phyloP scores from a whole-genome alignment of 2,113 vertebrate genomes.

The Pimephales promelas region DNA sequence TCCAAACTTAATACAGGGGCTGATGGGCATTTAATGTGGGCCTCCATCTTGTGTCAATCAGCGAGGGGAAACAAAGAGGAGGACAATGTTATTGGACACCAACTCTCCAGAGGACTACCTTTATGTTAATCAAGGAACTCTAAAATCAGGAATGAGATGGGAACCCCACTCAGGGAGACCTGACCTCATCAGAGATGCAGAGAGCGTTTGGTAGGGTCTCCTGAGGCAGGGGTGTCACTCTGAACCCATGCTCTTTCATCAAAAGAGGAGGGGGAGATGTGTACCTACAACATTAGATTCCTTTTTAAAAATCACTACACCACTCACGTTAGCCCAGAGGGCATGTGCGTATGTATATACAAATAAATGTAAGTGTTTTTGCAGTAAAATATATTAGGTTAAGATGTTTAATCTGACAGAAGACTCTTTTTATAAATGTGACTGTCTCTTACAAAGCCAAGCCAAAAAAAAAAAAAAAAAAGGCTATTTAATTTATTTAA shows the following conservation, averaged over 20 bases:
- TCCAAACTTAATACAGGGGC: constrained; percentile 70
- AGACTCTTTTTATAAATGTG: neutral
- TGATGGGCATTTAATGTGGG: constrained; percentile 77
- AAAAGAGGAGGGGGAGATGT: constrained; percentile 39
- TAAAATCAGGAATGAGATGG: constrained; percentile 45
- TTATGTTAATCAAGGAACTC: constrained; percentile 70
- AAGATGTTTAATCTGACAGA: constrained; percentile 8
- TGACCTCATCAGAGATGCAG: constrained; percentile 64
- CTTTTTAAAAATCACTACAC: constrained; percentile 46
- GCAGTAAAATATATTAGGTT: constrained; percentile 17
- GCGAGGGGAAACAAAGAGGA: constrained; percentile 68
- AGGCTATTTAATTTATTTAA: too few species aligned
- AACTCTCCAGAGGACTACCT: constrained; percentile 66
- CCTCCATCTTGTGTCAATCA: constrained; percentile 76
- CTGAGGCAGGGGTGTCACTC: constrained; percentile 40
- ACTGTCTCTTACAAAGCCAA: neutral
- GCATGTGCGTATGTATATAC: constrained; percentile 10
- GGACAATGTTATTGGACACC: constrained; percentile 68
- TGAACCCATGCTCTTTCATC: constrained; percentile 47
- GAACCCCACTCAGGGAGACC: constrained; percentile 44
- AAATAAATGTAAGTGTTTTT: constrained; percentile 21
- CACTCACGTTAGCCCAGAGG: constrained; percentile 31
- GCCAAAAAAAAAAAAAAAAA: neutral
- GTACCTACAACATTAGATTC: constrained; percentile 42
- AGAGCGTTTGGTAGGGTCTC: constrained; percentile 55